These are phyloP conservation scores for Muscicapa adusta DNA, from an alignment of 2,113 vertebrate genomes.

Conservation along the genomic window DNA sequence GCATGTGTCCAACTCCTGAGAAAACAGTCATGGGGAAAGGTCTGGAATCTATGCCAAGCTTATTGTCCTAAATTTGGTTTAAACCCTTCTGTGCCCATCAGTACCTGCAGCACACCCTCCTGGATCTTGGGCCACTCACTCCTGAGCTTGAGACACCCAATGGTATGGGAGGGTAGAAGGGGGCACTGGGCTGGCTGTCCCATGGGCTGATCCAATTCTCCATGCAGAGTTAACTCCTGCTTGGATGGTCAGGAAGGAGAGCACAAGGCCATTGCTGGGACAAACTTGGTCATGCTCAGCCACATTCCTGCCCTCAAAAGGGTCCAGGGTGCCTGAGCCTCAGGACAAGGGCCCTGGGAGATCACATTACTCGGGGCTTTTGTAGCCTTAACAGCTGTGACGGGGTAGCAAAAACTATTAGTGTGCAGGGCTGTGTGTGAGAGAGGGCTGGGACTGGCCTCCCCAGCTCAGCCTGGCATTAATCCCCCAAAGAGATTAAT, in stretches of 20 bases:
- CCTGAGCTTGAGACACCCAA: background rate
- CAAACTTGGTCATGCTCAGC: background rate
- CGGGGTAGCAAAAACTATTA: background rate
- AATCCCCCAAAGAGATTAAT: conserved; percentile 49
- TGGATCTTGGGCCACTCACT: fast-evolving
- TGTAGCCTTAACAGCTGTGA: conserved; percentile 50
- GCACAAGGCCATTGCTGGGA: background rate
- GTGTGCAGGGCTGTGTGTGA: background rate
- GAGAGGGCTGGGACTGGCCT: background rate
- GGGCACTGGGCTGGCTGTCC: background rate
- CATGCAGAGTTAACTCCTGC: background rate
- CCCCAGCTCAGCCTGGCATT: conserved; percentile 4
- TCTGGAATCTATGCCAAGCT: background rate
- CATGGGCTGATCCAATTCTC: background rate
- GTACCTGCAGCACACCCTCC: background rate
- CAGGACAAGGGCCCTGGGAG: background rate
- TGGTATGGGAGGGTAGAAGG: background rate
- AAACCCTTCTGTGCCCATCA: background rate
- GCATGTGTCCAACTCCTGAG: fast-evolving
- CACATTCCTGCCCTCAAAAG: conserved; percentile 39
- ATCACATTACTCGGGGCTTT: conserved; percentile 48
- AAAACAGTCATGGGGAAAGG: fast-evolving
- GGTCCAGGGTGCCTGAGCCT: background rate
- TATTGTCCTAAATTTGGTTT: background rate
- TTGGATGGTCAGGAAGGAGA: background rate